Percentiles rank a stretch among this genome's conserved stretches.
Conservation (phyloP, 2,888 invertebrate genomes). For the Drosophila greeni region DNA sequence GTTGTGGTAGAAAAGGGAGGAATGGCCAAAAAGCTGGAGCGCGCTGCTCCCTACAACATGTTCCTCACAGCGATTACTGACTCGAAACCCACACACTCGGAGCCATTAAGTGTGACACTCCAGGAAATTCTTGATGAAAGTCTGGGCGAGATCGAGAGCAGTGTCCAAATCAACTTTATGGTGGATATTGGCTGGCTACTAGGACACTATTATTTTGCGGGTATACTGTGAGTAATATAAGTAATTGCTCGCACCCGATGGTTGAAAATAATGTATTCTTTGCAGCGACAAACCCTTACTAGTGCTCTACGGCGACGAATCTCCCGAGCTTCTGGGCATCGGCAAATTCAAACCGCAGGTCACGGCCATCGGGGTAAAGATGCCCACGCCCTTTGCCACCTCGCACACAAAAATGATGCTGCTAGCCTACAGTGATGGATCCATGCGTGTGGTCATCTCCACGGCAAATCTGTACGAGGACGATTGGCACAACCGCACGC, state of each 20-base stretch:
- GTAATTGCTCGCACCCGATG: not conserved
- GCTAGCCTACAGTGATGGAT: slow-evolving; percentile 88
- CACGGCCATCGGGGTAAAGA: slow-evolving; percentile 83
- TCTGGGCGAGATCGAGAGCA: slow-evolving; percentile 86
- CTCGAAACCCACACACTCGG: slow-evolving; percentile 82
- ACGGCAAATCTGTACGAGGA: slow-evolving; percentile 94
- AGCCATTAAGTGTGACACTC: slow-evolving; percentile 85
- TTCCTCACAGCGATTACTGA: slow-evolving; percentile 87
- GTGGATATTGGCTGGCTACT: slow-evolving; percentile 93
- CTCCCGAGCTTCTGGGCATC: slow-evolving; percentile 81
- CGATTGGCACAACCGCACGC: slow-evolving; percentile 97
- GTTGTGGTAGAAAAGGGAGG: slow-evolving; percentile 82
- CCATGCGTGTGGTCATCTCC: slow-evolving; percentile 90
- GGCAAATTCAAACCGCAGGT: slow-evolving; percentile 83
- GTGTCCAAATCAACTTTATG: slow-evolving; percentile 95
- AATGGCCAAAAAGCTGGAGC: slow-evolving; percentile 84
- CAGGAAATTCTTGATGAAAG: slow-evolving; percentile 89
- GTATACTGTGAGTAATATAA: slow-evolving; percentile 81
- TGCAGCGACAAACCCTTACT: slow-evolving; percentile 84
- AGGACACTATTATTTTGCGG: slow-evolving; percentile 89
- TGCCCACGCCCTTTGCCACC: slow-evolving; percentile 89
- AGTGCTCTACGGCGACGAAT: slow-evolving; percentile 88
- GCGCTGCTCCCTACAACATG: slow-evolving; percentile 85
- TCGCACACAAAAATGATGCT: slow-evolving; percentile 96
- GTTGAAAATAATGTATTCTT: slow-evolving; percentile 52